Base-by-base conservation (phyloP, 2,797 vertebrate species). In the Thripadectes ignobilis region DNA sequence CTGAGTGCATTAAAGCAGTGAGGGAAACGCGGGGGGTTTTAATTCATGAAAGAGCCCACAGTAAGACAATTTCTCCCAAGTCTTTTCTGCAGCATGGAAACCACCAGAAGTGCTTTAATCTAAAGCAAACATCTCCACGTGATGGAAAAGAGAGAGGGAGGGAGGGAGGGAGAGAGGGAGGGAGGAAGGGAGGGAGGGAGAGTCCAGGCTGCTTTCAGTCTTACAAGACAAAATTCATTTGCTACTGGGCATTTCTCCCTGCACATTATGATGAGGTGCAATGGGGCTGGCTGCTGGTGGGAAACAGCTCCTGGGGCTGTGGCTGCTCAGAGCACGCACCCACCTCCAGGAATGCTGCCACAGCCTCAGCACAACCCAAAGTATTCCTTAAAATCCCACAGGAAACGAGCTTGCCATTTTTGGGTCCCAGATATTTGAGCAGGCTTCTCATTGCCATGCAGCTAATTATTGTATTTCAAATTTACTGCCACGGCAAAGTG, bases 51-150 rank as follows among this genome's bases (percentile, higher is more conserved):
- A 38, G 6, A 6, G 59, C 78, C 49, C 6, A 27, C 54, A n/a
- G 13, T 2, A 15, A 73, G 74, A 34, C 24, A 30, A 24, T 73
- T 92, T 94, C 94, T 89, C 67, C 85, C 43, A 41, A 58, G 34
- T 43, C 59, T 79, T 95, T 88, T 72, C 73, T 92, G 83, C 93
- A 71, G 71, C 87, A 80, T 21, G 62, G 90, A 96, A 96, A 93
- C 1, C 74, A 79, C 57, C 63, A 71, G 90, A 84, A 87, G 69
- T 22, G 91, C 15, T 95, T 92, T 94, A 95, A 96, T 92, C 75
- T 85, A 95, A 96, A 86, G 87, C 92, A 95, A 96, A 91, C 81
- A 94, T 49, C 85, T 90, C 65, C 92, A 87, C 16, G 26, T 51
- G 96, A 88, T 8, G n/a, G 87, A 63, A 85, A 41, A 93, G 63